A percentile compares a stretch with the other conserved stretches of the same genome.
phyloP scores from a whole-genome alignment of 2,888 invertebrate species.

The Adineta ricciae region DNA sequence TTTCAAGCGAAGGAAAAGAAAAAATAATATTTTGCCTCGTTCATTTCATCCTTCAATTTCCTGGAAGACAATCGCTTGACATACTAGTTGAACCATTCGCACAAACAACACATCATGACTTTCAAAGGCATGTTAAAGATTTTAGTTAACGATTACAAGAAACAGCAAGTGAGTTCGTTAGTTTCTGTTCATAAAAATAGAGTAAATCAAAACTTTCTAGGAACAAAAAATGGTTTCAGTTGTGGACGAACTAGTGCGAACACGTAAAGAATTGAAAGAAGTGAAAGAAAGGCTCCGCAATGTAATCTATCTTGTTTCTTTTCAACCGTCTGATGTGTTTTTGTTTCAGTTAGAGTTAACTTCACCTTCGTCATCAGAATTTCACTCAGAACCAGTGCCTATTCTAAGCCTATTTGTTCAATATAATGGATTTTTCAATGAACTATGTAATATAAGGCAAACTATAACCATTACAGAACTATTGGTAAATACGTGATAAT shows the following conservation, averaged over 20 bases:
- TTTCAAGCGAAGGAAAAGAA: too few species aligned
- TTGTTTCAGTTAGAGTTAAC: too few species aligned
- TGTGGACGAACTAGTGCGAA: not conserved
- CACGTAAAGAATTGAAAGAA: not conserved
- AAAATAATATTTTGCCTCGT: too few species aligned
- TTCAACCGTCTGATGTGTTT: too few species aligned
- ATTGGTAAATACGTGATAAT: not conserved
- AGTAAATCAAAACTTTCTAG: not conserved
- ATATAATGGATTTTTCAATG: not conserved
- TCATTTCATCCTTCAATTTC: too few species aligned
- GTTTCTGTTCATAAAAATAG: too few species aligned
- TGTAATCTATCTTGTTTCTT: not conserved
- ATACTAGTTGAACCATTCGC: too few species aligned
- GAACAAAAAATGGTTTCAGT: not conserved
- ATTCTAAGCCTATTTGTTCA: not conserved
- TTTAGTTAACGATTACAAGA: not conserved
- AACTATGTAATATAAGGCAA: not conserved
- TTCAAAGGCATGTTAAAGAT: not conserved
- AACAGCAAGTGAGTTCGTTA: not conserved
- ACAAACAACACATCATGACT: not conserved
- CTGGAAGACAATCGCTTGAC: not conserved
- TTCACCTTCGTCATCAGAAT: not conserved
- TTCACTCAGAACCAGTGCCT: not conserved
- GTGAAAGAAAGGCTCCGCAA: not conserved
- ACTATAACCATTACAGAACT: not conserved